These are phyloP conservation scores for Agonopterix arenella DNA, from an alignment of 2,888 invertebrate genomes.

Conservation along the genomic window DNA sequence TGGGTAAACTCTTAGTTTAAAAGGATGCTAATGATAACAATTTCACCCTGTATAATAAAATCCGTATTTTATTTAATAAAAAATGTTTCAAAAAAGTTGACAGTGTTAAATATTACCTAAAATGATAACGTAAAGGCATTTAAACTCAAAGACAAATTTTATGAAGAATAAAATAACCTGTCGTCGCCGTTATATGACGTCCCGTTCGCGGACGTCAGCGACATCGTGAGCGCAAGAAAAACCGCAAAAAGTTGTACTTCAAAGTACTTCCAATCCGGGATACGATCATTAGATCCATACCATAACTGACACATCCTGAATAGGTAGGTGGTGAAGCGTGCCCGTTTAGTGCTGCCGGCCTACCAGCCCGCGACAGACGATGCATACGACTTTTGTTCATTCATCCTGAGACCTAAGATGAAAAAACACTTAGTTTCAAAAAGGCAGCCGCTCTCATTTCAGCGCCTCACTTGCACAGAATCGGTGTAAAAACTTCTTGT, in stretches of 20 bases:
- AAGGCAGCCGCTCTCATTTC: constrained; percentile 28
- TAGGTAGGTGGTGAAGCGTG: constrained; percentile 68
- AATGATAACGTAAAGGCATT: neutral
- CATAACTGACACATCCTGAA: constrained; percentile 72
- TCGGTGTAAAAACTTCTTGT: constrained; percentile 24
- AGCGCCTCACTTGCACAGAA: constrained; percentile 16
- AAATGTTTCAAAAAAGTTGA: too few relatives aligned
- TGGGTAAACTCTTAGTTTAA: too few relatives aligned
- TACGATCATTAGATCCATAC: constrained; percentile 69
- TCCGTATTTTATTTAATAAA: too few relatives aligned
- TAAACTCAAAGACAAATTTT: neutral
- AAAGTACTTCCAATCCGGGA: constrained; percentile 57
- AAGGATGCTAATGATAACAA: too few relatives aligned
- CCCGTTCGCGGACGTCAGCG: constrained; percentile 52
- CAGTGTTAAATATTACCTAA: neutral
- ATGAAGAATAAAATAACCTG: constrained; percentile 34
- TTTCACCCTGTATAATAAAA: too few relatives aligned
- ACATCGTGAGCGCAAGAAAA: constrained; percentile 50
- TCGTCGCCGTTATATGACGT: constrained; percentile 65
- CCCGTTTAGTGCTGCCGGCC: constrained; percentile 31
- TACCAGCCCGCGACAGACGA: constrained; percentile 12
- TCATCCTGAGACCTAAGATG: constrained; percentile 31
- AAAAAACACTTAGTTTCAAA: constrained; percentile 14
- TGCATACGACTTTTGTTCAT: constrained; percentile 50
- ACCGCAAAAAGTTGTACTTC: constrained; percentile 57